Base-by-base conservation (phyloP, 2,113 vertebrate species). In the Neotragus pygmaeus region DNA sequence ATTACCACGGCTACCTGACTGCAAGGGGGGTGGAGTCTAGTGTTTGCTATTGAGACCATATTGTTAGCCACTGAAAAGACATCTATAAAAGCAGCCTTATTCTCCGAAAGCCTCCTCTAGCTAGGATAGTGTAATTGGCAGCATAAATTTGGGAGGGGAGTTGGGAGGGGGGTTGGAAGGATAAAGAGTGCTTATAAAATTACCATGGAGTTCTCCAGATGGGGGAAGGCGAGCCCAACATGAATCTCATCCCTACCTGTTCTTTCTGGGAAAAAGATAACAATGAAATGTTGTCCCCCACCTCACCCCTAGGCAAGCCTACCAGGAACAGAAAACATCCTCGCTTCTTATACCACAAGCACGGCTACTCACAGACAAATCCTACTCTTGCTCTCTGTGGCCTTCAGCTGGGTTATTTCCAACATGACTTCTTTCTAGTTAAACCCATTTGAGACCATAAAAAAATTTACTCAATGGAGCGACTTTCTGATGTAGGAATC, bases 361-460 rank as follows among this genome's bases (percentile, higher is more conserved):
- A 5, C 4, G 0, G 1, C 2, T 6, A 15, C 1, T n/a, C 47
- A 8, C 14, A 13, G 17, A 36, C 19, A 23, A 5, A 13, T 2
- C 66, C 47, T 15, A 4, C 25, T 5, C 27, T 15, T 15, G 16
- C 23, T 55, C 7, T 21, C 19, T 43, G 25, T 16, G 3, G 25
- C 45, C 17, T 17, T 17, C 30, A 28, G 36, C 9, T 4, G 84
- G 4, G 33, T 23, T 58, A 9, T 5, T 15, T 23, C 3, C 77
- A 81, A 45, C 45, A 45, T 0, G 1, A 58, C 23, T 6, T 9
- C 47, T 7, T 43, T 57, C 70, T 43, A 4, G 23, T n/a, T 16
- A 75, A 45, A 57, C 12, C 36, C 57, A 55, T 1, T 7, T 15
- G 70, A 93, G 43, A 43, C 25, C 84, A 73, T 27, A 17, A 30